Evolutionary conservation across 2,113 vertebrate species (phyloP), one percentile per base, ranked within the genome.

Genomic region (Eptesicus fuscus): DNA sequence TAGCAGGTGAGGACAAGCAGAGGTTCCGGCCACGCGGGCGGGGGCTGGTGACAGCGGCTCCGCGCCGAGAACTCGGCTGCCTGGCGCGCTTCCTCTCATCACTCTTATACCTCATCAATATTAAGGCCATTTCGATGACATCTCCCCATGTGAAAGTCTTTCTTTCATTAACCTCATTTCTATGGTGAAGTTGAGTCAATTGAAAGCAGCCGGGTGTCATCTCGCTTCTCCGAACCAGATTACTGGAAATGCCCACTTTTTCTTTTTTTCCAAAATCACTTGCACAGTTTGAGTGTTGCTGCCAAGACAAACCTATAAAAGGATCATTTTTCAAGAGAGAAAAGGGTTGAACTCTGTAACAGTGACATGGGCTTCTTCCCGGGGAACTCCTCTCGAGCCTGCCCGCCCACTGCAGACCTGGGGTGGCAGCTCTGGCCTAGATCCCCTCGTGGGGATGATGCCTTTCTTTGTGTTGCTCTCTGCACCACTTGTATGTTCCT

Each of bases 161-260:
- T 92, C 96, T 95, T 96, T 95, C 92, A 79, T 94, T 53, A 22
- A 40, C 82, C 82, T 97, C 86, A 67, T 95, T 95, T 97, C 92
- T 91, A 89, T 73, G 53, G 79, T 79, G 94, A 96, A 95, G 88
- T 42, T 90, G 88, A 94, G 96, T 92, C 86, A 67, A 84, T 79
- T 78, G 82, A 96, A 96, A 91, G 84, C 44, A 32, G 44, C 93
- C 85, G 96, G 91, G 91, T 90, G 91, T 95, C 20, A 78, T 71
- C 44, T 59, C 69, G 78, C 88, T 42, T 88, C 95, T 76, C 84
- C 0, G 0, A 3, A 89, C 42, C 61, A 87, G 59, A 88, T 96
- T 95, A 80, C 71, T 92, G 89, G 69, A 95, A 79, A 90, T 32
- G n/a, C 73, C 83, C 94, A 83, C 93, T 97, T 70, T 95, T 91